These are phyloP conservation scores for Drosophila kokeensis DNA, from an alignment of 2,888 invertebrate genomes.

Conservation along the genomic window DNA sequence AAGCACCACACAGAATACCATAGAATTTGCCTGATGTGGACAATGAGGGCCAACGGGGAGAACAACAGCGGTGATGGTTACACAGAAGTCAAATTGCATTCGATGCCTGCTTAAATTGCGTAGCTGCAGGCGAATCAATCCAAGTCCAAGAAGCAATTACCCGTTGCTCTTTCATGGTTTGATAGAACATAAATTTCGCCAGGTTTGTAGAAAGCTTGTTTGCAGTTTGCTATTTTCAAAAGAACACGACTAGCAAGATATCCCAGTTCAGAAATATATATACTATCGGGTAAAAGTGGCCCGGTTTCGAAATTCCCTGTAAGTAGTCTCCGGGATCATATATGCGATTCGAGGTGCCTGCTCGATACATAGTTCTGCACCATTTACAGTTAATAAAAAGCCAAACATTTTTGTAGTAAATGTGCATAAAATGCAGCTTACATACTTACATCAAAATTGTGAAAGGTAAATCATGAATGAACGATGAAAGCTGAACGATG, in stretches of 20 bases:
- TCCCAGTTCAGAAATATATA: constrained; percentile 49
- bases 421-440: constrained; percentile 20
- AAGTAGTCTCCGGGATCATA: neutral
- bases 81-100: constrained; percentile 83
- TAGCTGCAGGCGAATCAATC: constrained; percentile 58
- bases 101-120: constrained; percentile 61
- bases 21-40: constrained; percentile 18
- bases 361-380: neutral
- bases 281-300: neutral
- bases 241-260: constrained; percentile 57
- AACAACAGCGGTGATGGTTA: constrained; percentile 68
- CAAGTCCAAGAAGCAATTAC: constrained; percentile 68
- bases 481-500: constrained; percentile 74
- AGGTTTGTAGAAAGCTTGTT: constrained; percentile 10
- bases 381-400: constrained; percentile 3
- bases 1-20: constrained; percentile 65
- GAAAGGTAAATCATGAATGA: constrained; percentile 77
- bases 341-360: neutral
- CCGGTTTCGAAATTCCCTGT: neutral
- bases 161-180: constrained; percentile 38
- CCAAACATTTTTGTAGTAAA: constrained; percentile 27
- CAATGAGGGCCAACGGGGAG: constrained; percentile 18
- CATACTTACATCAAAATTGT: constrained; percentile 53
- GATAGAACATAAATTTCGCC: constrained; percentile 48
- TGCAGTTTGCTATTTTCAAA: constrained; percentile 3